Evolutionary conservation across 2,888 invertebrate species (phyloP).

Genomic region (Diaprepes abbreviatus): DNA sequence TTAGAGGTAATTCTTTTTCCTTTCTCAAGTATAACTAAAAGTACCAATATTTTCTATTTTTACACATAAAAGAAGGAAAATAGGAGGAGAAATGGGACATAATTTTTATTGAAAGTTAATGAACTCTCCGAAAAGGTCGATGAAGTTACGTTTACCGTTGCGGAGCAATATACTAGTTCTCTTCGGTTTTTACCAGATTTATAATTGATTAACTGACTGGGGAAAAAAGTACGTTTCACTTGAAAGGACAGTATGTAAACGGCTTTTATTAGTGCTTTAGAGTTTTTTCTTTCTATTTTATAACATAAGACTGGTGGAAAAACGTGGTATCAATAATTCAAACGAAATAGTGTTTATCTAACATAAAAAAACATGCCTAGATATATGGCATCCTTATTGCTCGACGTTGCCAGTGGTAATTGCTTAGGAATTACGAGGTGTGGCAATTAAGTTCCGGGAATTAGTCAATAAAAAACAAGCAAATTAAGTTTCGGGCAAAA

Average conservation of each 20-base stretch:
- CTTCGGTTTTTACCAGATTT: constrained; percentile 8
- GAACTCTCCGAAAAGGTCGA: constrained; percentile 16
- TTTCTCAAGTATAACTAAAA: not conserved
- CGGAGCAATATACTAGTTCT: not conserved
- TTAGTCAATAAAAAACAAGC: too few relatives aligned
- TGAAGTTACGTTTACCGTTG: constrained; percentile 10
- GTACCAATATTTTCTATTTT: constrained; percentile 5
- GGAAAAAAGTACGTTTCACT: constrained; percentile 1
- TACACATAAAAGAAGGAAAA: not conserved
- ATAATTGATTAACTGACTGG: constrained; percentile 1
- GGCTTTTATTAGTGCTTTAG: not conserved
- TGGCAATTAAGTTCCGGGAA: too few relatives aligned
- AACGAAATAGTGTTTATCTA: too few relatives aligned
- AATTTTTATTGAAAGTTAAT: constrained; percentile 17
- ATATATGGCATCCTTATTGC: too few relatives aligned
- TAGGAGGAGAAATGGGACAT: not conserved
- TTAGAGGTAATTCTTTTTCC: not conserved
- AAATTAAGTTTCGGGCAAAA: too few relatives aligned
- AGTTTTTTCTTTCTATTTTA: not conserved
- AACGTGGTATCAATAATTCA: too few relatives aligned
- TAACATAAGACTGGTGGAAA: too few relatives aligned
- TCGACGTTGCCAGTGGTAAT: too few relatives aligned
- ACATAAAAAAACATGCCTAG: too few relatives aligned
- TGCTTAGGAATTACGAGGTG: too few relatives aligned
- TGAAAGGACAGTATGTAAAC: not conserved